Evolutionary conservation across 2,797 vertebrate species (phyloP).

Genomic region (Pangasius djambal): DNA sequence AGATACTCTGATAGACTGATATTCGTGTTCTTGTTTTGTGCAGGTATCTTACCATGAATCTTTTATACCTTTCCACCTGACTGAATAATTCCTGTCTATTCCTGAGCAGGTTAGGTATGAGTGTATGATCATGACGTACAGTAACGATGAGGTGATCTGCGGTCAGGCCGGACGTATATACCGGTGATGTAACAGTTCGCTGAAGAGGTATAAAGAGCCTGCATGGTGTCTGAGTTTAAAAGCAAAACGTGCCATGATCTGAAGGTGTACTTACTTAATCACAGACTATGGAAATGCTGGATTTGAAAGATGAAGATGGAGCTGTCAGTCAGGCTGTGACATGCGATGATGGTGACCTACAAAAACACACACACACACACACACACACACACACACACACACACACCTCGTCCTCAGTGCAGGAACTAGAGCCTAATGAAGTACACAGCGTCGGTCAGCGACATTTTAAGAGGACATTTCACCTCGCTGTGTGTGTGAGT

Average conservation of each 20-base stretch:
- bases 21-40: not conserved
- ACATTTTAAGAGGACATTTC: constrained; percentile 59
- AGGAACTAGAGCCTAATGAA: constrained; percentile 61
- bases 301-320: constrained; percentile 86
- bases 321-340: constrained; percentile 89
- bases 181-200: constrained; percentile 40
- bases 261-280: constrained; percentile 89
- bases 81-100: not conserved
- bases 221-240: constrained; percentile 23
- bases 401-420: constrained; percentile 77
- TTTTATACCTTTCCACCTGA: not conserved
- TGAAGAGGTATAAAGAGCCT: constrained; percentile 38
- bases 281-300: constrained; percentile 87
- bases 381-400: constrained; percentile 83
- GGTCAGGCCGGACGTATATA: constrained; percentile 12
- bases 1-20: not conserved
- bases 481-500: constrained; percentile 36
- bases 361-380: constrained; percentile 90
- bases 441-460: constrained; percentile 50
- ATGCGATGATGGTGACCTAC: constrained; percentile 96
- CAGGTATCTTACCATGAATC: not conserved
- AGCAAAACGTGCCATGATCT: constrained; percentile 64
- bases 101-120: constrained; percentile 26
- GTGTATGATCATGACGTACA: constrained; percentile 29
- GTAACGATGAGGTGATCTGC: constrained; percentile 22